These are phyloP conservation scores for Mustelus asterias DNA, from an alignment of 2,113 vertebrate species.

Conservation along the genomic window DNA sequence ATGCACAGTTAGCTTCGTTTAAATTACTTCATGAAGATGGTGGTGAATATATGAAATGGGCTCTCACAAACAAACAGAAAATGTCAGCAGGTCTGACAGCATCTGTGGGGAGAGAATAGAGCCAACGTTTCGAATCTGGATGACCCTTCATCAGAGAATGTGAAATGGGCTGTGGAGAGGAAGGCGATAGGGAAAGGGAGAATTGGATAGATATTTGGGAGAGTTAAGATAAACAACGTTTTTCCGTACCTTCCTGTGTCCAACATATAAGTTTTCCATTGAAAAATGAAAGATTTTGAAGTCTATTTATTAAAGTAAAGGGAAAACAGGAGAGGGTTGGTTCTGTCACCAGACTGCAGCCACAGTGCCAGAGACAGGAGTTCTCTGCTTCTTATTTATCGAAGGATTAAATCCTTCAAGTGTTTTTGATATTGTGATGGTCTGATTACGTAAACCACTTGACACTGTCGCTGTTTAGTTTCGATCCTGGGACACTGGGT, in stretches of 20 bases:
- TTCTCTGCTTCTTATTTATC: background rate
- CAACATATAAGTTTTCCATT: background rate
- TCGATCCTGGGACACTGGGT: background rate
- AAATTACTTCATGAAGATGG: background rate
- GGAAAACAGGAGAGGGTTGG: background rate
- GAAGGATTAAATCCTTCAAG: background rate
- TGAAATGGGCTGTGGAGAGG: background rate
- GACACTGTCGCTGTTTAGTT: background rate
- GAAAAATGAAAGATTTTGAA: background rate
- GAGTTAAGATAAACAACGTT: background rate
- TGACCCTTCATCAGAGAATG: no score
- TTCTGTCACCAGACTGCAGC: background rate
- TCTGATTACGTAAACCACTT: background rate
- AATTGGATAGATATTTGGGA: background rate
- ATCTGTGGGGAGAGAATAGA: no score
- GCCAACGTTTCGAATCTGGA: no score
- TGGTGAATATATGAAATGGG: background rate
- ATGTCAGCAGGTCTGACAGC: no score
- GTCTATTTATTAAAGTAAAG: background rate
- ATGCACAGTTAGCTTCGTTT: background rate
- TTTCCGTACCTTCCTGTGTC: background rate
- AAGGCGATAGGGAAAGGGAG: background rate
- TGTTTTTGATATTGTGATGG: background rate
- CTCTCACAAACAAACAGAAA: background rate
- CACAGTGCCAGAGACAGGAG: background rate